phyloP scores from a whole-genome alignment of 2,113 vertebrate species.

The Varanus salvator region DNA sequence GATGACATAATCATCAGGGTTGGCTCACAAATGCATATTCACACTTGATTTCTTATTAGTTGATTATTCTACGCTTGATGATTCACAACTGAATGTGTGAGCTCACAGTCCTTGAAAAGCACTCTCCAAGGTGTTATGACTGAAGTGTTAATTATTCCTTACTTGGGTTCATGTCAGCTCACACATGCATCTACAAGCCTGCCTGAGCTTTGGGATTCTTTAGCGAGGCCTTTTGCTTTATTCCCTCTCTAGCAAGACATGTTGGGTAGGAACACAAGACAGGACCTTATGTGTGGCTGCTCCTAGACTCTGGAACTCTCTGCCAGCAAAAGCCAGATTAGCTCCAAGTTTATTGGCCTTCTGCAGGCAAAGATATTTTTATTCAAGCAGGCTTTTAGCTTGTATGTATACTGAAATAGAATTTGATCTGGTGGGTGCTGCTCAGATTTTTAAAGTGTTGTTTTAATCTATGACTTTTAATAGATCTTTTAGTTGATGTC shows the following conservation, averaged over 20 bases:
- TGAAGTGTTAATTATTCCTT: background rate
- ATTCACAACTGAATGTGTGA: background rate
- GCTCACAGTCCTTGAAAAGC: background rate
- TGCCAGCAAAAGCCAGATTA: background rate
- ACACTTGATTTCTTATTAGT: background rate
- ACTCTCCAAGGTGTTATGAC: background rate
- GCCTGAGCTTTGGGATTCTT: background rate
- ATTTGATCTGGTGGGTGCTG: no score
- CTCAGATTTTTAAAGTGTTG: no score
- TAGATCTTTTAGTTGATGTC: no score
- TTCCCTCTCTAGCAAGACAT: background rate
- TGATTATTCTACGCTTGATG: background rate
- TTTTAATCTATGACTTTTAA: no score
- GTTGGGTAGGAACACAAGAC: background rate
- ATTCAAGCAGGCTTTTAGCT: background rate
- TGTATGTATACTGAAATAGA: background rate
- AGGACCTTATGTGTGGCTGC: background rate
- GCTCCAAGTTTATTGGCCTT: background rate
- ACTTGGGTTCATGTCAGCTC: background rate
- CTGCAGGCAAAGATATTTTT: background rate
- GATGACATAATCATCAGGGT: background rate
- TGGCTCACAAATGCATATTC: conserved; percentile 2
- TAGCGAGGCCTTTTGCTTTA: background rate
- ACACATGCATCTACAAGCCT: background rate
- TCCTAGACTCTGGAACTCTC: background rate